Base-by-base conservation (phyloP, 2,797 vertebrate genomes). In the Ptychobarbus kaznakovi region DNA sequence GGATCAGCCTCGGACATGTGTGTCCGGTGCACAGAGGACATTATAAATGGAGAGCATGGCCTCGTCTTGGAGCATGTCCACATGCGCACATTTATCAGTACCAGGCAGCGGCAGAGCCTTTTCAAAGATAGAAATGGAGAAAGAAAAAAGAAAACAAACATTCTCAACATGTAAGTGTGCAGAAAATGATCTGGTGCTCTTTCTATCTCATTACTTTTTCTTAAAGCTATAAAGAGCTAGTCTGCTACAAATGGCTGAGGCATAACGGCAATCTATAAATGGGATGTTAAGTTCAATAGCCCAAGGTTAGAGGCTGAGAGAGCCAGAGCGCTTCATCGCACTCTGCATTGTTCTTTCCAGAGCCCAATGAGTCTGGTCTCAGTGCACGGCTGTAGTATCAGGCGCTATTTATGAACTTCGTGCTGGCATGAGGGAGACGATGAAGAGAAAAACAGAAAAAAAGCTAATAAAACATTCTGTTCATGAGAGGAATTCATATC, bases 241-340 rank as follows among this genome's bases (percentile, higher is more conserved):
- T 94, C 93, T 93, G 92, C 92, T 91, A 91, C 92, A 95, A 95
- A 96, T 89, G 83, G 87, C 89, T 91, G 87, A 91, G 92, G 88
- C 92, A 89, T 94, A 95, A 94, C 86, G 68, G 53, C 89, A 85
- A 95, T 94, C 93, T 92, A 93, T 94, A 94, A 96, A 95, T 90
- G 88, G 91, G 90, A 93, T 92, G 92, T 94, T 91, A 92, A 93
- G 93, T 94, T 95, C 93, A 95, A 96, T 93, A 95, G 94, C 94
- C 93, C 92, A 91, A 89, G 92, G 94, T 94, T 94, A 94, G 92
- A 91, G 89, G 91, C 84, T 91, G 53, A 69, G 84, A 86, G 81
- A 78, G 68, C 82, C 82, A 38, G 66, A 87, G 87, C 65, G 85
- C 89, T 89, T 85, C 87, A 86, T n/a, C 76, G 86, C 82, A 68